Evolutionary conservation across 1,140 invertebrate species (phyloP), one percentile per base, ranked within the genome.

Genomic region (Drosophila insularis): DNA sequence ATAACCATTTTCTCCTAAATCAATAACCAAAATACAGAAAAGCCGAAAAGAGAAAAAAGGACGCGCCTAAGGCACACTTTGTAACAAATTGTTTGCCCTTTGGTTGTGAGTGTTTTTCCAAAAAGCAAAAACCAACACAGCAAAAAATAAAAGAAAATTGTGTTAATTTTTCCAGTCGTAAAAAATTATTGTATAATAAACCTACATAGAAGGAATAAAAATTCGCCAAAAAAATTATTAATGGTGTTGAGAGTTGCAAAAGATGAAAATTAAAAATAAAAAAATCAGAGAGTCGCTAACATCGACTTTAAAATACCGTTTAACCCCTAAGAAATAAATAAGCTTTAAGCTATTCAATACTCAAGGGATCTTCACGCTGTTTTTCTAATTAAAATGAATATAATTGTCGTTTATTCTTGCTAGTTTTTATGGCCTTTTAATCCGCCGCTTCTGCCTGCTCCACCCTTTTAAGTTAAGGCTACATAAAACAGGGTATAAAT

Each of bases 101-200:
- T 74, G 60, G 72, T 76, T 76, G 54, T 73, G 58, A 63, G 73
- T 76, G 59, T 69, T 66, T 37, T 17, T 13, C 4, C 27, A 6
- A 27, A 27, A 27, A 5, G 27, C 27, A 27, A 27, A 27, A 27
- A 27, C 17, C 13, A 11, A 3, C 10, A 31, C 35, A 55, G 8
- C 10, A 35, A 35, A 2, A 11, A 37, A 37, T 37, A 37, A 14
- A 23, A 35, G 37, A 55, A 76, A 76, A 76, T 69, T 63, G 73
- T 63, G 72, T 76, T 76, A 76, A 76, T 75, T 75, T 74, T 19
- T 59, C n/a, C n/a, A n/a, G n/a, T n/a, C 14, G 13, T 27, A 27
- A 27, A 27, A 27, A 27, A 27, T 27, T 27, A 27, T 37, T 37
- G 8, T 37, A 37, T 73, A 78, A 32, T 27, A 60, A 35, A 23